Evolutionary conservation across 2,888 invertebrate genomes (phyloP), one percentile per base, ranked within the genome.

Genomic region (Dilophus febrilis): DNA sequence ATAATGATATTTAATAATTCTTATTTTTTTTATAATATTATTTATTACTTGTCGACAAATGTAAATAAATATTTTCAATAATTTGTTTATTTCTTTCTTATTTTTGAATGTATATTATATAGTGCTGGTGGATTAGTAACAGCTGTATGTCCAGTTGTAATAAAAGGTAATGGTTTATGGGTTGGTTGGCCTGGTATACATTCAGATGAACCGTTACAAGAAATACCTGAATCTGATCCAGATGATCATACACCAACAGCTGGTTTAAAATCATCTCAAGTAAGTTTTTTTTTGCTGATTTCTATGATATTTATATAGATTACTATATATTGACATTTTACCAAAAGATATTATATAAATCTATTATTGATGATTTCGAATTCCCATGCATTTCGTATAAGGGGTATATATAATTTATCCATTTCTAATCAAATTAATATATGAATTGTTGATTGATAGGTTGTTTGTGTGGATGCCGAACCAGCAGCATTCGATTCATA

Each of bases 151-250:
- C 88, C 88, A 0, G 86, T 88, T 10, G 87, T 88, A 6, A 82
- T 87, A 47, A 76, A 79, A 45, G 77, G 86, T 38, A 72, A 72
- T 49, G 88, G 88, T 33, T 68, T 86, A 41, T 90, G 88, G 88
- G 85, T 90, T 30, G 88, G 88, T 48, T 90, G 88, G 88, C 80
- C 88, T 1, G 88, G 88, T 11, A 72, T 87, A 47, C 84, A 87
- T 56, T 66, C 85, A 49, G 74, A 78, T 19, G 74, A 86, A 54
- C 74, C 74, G 6, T 68, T 75, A 46, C 82, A 84, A 54, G 71
- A 72, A 38, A 87, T 88, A 52, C 88, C 88, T 0, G 87, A 87
- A 59, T 84, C 87, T 2, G 77, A 85, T 60, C 86, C 87, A 1
- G 73, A 72, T 34, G 87, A 88, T 63, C 78, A 77, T 47, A 81